Evolutionary conservation across 2,113 vertebrate genomes (phyloP).

Genomic region (Spilogale gracilis): DNA sequence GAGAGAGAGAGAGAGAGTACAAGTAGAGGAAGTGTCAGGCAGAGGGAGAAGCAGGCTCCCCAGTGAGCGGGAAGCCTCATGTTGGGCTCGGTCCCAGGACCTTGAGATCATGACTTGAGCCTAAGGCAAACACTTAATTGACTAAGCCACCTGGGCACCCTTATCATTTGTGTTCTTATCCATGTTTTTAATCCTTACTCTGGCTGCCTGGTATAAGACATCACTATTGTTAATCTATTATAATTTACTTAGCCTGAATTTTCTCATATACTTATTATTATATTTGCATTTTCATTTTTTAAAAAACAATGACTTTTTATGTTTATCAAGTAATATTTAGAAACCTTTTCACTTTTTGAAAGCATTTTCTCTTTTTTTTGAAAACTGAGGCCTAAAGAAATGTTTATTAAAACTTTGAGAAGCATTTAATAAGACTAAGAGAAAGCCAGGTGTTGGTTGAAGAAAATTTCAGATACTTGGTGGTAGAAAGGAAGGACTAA

Average conservation of each 20-base stretch:
- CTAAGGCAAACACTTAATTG: neutral
- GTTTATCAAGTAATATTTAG: neutral
- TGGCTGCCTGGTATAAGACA: neutral
- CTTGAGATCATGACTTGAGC: neutral
- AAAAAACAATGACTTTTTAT: neutral
- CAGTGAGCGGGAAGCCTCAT: neutral
- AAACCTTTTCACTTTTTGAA: neutral
- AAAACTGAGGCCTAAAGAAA: neutral
- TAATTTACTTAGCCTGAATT: neutral
- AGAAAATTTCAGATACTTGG: conserved; percentile 8
- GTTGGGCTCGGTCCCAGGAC: neutral
- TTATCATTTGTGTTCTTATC: neutral
- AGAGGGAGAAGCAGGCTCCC: neutral
- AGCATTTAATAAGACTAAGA: neutral
- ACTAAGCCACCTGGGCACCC: neutral
- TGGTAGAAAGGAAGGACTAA: neutral
- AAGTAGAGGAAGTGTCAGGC: neutral
- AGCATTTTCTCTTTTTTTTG: neutral
- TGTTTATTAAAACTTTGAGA: conserved; percentile 1
- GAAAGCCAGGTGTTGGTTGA: neutral
- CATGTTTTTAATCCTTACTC: neutral
- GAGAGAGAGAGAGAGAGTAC: neutral
- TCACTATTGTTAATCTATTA: neutral
- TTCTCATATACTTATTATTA: neutral
- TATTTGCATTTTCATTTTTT: neutral